Conservation (phyloP, 2,888 invertebrate species). For the Argyresthia goedartella region DNA sequence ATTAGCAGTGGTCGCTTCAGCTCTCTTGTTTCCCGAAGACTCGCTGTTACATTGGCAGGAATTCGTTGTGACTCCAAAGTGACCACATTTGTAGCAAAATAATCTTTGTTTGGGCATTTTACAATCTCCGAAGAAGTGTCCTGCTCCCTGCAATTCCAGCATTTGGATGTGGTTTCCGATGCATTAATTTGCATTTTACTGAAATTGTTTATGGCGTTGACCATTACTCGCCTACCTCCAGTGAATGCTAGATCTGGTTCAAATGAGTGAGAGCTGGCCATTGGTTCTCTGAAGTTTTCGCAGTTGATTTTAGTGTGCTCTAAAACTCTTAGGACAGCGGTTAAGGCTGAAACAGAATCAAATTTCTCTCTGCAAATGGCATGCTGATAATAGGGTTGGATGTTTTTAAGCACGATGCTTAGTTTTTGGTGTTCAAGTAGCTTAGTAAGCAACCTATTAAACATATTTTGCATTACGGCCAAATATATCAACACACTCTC, state of each 20-base stretch:
- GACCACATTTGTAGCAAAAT: too few relatives aligned
- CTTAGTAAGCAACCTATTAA: constrained; percentile 1
- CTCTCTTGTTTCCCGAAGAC: too few relatives aligned
- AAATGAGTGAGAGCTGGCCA: background rate
- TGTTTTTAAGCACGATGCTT: too few relatives aligned
- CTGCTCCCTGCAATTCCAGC: too few relatives aligned
- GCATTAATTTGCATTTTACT: too few relatives aligned
- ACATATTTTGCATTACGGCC: constrained; percentile 7
- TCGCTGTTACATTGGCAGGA: too few relatives aligned
- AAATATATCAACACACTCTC: constrained; percentile 4
- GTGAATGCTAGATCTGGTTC: background rate
- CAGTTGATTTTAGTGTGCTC: background rate
- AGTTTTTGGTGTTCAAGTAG: background rate
- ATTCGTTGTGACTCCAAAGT: too few relatives aligned
- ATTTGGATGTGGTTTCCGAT: background rate
- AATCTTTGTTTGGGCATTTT: background rate
- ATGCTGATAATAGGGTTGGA: too few relatives aligned
- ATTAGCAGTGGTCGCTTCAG: too few relatives aligned
- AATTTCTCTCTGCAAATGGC: too few relatives aligned
- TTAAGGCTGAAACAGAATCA: too few relatives aligned
- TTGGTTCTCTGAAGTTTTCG: background rate
- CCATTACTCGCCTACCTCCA: too few relatives aligned
- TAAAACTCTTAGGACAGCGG: background rate
- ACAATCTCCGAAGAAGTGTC: background rate
- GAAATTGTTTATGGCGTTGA: background rate